Conservation (phyloP, 2,113 vertebrate species). For the Amphilophus citrinellus region DNA sequence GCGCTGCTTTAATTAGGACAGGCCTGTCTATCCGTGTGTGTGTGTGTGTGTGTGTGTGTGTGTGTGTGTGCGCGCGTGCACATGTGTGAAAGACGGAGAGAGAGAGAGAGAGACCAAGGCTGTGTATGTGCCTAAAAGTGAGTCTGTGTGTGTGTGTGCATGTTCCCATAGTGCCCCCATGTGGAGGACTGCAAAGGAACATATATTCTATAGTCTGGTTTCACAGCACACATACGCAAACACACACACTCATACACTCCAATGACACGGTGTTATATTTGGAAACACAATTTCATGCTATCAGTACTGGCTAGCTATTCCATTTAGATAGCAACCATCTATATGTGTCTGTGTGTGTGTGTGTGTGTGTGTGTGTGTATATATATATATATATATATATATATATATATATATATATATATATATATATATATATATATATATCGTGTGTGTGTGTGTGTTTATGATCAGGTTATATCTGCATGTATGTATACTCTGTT, state of each 20-base stretch:
- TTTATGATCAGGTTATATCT: not conserved
- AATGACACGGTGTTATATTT: constrained; percentile 81
- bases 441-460: not conserved
- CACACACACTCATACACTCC: constrained; percentile 53
- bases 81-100: no score
- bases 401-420: no score
- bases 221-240: constrained; percentile 39
- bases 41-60: constrained; percentile 20
- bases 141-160: constrained; percentile 17
- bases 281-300: constrained; percentile 81
- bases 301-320: constrained; percentile 77
- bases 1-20: constrained; percentile 75
- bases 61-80: not conserved
- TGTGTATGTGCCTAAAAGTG: constrained; percentile 28
- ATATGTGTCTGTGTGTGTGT: constrained; percentile 38
- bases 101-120: not conserved
- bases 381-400: no score
- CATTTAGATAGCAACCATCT: constrained; percentile 77
- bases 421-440: no score
- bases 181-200: constrained; percentile 47
- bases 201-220: constrained; percentile 30
- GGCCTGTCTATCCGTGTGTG: constrained; percentile 48
- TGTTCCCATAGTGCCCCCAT: constrained; percentile 72
- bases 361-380: not conserved
- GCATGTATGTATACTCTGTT: constrained; percentile 34